Conservation (phyloP, 2,797 vertebrate genomes). For the Clarias laeviceps region DNA sequence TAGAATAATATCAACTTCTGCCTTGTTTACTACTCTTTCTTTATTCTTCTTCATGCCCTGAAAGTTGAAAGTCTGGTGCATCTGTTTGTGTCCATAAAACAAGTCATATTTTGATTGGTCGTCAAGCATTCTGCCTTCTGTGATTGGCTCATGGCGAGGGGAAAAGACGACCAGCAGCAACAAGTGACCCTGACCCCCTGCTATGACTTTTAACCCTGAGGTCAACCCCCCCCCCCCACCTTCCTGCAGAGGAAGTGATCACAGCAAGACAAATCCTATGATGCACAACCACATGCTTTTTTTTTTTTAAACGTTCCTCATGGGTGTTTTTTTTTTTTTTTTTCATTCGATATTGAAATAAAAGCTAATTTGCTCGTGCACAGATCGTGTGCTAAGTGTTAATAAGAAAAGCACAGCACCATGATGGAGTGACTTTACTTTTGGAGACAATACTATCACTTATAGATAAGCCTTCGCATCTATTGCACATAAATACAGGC, state of each 20-base stretch:
- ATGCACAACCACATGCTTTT: constrained; percentile 65
- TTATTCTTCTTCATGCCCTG: not conserved
- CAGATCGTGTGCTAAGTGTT: not conserved
- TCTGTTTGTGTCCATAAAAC: constrained; percentile 42
- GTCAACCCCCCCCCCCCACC: constrained; percentile 23
- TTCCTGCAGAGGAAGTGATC: constrained; percentile 48
- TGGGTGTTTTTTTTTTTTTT: not conserved
- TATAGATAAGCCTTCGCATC: constrained; percentile 25
- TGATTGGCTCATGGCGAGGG: not conserved
- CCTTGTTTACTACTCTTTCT: not conserved
- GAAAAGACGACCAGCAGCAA: constrained; percentile 44
- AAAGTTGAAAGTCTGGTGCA: constrained; percentile 39
- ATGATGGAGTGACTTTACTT: not conserved
- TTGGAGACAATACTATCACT: not conserved
- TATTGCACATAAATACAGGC: constrained; percentile 36
- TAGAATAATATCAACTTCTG: not conserved
- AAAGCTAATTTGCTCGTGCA: not conserved
- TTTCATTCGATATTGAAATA: not conserved
- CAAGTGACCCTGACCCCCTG: constrained; percentile 53
- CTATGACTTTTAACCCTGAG: constrained; percentile 46
- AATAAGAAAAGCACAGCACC: not conserved
- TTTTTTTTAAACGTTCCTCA: not conserved
- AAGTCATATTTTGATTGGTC: constrained; percentile 36
- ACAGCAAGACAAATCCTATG: constrained; percentile 59
- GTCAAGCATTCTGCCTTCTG: constrained; percentile 4